Base-by-base conservation (phyloP, 1,140 invertebrate genomes). In the Lethrus apterus region DNA sequence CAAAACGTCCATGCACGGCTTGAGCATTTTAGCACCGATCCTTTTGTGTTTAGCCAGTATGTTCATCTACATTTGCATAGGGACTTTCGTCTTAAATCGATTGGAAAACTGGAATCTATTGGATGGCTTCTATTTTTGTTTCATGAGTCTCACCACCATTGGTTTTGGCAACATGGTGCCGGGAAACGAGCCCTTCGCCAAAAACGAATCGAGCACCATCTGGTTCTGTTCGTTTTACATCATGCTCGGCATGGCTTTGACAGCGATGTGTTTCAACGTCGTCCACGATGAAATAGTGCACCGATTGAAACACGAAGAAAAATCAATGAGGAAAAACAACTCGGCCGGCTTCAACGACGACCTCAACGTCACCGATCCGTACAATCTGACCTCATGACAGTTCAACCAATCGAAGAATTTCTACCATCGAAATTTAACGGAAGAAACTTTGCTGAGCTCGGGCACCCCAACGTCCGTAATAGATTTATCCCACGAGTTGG, bases 211-310 rank as follows among this genome's bases (percentile, higher is more conserved):
- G 4, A 73, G 74, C 20, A 84, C 83, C 1, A 75, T 88, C 31
- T 90, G 87, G 87, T 89, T 92, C 65, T 93, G 90, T 67, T 93
- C 93, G 30, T 78, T 95, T 51, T 98, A 98, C 68, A 87, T 98
- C 46, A 84, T 98, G 68, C 84, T 90, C 19, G 95, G 94, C 1
- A 84, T 98, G 75, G 90, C 93, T 0, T 69, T 98, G 23, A 92
- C 94, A n/a, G 91, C 93, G 19, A 97, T 97, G 91, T 96, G 92
- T 56, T 97, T 96, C 71, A 95, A 95, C 65, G 84, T 98, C 21
- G 83, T 98, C 42, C 93, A 98, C 68, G 92, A 96, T 62, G 91
- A 96, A 65, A 84, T 88, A 35, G 80, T 87, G 9, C 83, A 87
- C 67, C 76, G 58, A 45, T 68, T 86, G n/a, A 78, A 77, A 54